phyloP scores from a whole-genome alignment of 2,797 vertebrate species.

The Rallus crepitans region DNA sequence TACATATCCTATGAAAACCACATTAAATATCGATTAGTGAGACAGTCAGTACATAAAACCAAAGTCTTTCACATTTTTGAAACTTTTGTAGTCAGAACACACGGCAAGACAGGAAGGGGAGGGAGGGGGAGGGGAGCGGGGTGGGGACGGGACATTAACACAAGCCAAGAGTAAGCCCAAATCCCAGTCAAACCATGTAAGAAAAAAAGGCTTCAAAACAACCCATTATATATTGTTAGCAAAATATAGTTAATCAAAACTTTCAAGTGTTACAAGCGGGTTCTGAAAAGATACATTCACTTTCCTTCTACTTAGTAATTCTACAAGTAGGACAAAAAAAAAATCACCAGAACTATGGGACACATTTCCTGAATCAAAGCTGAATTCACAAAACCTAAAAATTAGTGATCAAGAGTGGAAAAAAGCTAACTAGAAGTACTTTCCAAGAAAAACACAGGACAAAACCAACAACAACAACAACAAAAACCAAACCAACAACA shows the following conservation, averaged over 20 bases:
- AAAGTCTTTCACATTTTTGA: slow-evolving; percentile 60
- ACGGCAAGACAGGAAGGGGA: not conserved
- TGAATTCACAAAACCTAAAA: not conserved
- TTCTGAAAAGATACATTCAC: not conserved
- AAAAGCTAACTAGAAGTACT: not conserved
- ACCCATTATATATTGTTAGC: not conserved
- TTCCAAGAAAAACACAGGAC: not conserved
- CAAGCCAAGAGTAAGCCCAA: not conserved
- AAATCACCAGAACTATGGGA: not conserved
- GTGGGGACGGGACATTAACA: not conserved
- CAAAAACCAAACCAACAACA: no score
- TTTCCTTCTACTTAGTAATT: not conserved
- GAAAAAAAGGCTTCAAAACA: not conserved
- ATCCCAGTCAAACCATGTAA: not conserved
- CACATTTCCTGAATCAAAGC: not conserved
- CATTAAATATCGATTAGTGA: slow-evolving; percentile 77
- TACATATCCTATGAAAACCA: slow-evolving; percentile 79
- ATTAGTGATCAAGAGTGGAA: not conserved
- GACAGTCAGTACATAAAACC: slow-evolving; percentile 62
- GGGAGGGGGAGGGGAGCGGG: not conserved
- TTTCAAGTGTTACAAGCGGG: not conserved
- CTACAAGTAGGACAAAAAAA: not conserved
- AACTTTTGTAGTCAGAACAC: slow-evolving; percentile 38
- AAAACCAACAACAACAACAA: not conserved
- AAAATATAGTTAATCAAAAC: not conserved